These are phyloP conservation scores for Leptothorax acervorum DNA, from an alignment of 2,888 invertebrate species.

Conservation along the genomic window DNA sequence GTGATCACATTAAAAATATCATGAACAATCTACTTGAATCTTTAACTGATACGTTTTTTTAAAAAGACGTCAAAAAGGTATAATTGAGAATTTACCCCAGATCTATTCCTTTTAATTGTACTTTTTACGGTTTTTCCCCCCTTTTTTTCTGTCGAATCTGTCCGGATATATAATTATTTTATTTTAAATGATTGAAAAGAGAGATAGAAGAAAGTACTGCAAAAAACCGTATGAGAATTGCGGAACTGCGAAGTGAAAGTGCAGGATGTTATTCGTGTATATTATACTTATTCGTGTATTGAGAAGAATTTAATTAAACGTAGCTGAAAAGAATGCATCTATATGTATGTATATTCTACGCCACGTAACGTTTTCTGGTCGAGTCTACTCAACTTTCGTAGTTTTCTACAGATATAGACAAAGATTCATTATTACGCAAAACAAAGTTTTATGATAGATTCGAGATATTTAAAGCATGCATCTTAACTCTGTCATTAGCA, in stretches of 20 bases:
- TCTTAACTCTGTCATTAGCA: conserved; percentile 73
- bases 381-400: background rate
- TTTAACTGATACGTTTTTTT: background rate
- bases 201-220: background rate
- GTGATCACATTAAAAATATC: background rate
- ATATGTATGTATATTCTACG: background rate
- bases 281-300: background rate
- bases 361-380: background rate
- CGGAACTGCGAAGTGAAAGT: conserved; percentile 2
- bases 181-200: background rate
- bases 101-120: conserved; percentile 11
- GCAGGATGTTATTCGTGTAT: background rate
- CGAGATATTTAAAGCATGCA: conserved; percentile 16
- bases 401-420: background rate
- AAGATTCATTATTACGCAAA: background rate
- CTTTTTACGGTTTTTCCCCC: background rate
- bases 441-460: conserved; percentile 16
- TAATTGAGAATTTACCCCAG: background rate
- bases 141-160: background rate
- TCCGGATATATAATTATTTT: background rate
- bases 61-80: background rate
- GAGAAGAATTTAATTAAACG: conserved; percentile 21
- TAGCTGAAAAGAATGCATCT: background rate
- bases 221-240: background rate
- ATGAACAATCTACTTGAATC: background rate